Evolutionary conservation across 2,113 vertebrate genomes (phyloP).

Genomic region (Antennarius striatus): DNA sequence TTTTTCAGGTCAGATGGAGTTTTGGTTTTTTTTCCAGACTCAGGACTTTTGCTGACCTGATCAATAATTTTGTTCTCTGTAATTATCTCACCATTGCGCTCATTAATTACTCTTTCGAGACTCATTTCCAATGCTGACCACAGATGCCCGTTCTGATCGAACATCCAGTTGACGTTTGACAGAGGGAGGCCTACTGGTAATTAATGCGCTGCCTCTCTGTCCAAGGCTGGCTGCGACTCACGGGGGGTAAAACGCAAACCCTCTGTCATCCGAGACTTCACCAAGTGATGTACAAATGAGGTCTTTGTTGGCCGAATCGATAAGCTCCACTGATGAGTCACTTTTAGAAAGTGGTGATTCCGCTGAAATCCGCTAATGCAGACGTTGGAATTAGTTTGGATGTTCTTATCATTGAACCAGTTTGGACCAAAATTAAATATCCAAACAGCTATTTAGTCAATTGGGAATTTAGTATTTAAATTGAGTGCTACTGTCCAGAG

Average conservation of each 20-base stretch:
- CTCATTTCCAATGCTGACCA: slow-evolving; percentile 69
- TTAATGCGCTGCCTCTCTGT: slow-evolving; percentile 66
- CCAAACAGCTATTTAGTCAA: too few species aligned
- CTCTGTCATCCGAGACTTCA: slow-evolving; percentile 63
- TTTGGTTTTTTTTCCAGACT: slow-evolving; percentile 58
- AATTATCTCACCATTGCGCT: slow-evolving; percentile 73
- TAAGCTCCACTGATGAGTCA: slow-evolving; percentile 57
- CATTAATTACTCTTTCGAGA: slow-evolving; percentile 78
- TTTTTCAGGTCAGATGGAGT: slow-evolving; percentile 47
- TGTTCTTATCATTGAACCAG: too few species aligned
- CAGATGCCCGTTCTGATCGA: slow-evolving; percentile 51
- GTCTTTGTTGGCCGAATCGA: slow-evolving; percentile 60
- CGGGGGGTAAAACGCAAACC: slow-evolving; percentile 48
- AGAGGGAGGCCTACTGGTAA: slow-evolving; percentile 47
- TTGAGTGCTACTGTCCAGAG: too few species aligned
- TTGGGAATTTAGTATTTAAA: too few species aligned
- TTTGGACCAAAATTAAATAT: too few species aligned
- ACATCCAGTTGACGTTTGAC: slow-evolving; percentile 42
- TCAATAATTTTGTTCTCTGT: slow-evolving; percentile 75
- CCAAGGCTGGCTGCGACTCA: slow-evolving; percentile 62
- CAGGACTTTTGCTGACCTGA: slow-evolving; percentile 60
- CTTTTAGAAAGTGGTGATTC: slow-evolving; percentile 48
- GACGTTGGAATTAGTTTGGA: too few species aligned
- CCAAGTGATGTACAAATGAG: slow-evolving; percentile 65
- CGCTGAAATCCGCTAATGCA: slow-evolving; percentile 38